These are phyloP conservation scores for Papilio aristodemus DNA, from an alignment of 1,140 invertebrate genomes.

Conservation along the genomic window DNA sequence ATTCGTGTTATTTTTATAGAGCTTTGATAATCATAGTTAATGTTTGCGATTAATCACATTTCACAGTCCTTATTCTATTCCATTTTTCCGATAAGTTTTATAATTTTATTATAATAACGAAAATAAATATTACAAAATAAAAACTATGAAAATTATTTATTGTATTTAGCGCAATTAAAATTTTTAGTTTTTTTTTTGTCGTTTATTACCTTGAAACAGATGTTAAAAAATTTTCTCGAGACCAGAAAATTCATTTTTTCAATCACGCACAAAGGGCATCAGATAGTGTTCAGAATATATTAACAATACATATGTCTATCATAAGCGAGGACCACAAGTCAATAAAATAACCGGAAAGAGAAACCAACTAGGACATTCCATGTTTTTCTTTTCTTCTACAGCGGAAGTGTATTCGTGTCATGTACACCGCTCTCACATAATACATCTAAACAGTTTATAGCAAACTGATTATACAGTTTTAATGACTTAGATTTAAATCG, in stretches of 20 bases:
- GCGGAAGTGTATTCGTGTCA: not conserved
- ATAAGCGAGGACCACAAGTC: not conserved
- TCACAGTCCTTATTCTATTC: too few relatives aligned
- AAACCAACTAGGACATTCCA: conserved; percentile 15
- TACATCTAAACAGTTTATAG: not conserved
- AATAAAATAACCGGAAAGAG: conserved; percentile 5
- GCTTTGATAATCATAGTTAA: too few relatives aligned
- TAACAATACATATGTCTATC: not conserved
- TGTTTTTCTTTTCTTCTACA: conserved; percentile 5
- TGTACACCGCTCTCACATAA: conserved; percentile 1
- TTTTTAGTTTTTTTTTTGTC: too few relatives aligned
- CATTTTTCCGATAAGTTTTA: too few relatives aligned
- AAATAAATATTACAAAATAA: too few relatives aligned
- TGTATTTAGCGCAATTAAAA: not conserved
- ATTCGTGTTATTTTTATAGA: too few relatives aligned
- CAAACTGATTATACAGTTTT: conserved; percentile 28
- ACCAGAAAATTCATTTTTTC: too few relatives aligned
- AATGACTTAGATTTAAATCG: conserved; percentile 26
- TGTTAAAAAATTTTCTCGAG: too few relatives aligned
- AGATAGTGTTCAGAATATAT: not conserved
- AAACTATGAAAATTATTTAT: not conserved
- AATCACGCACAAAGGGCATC: not conserved
- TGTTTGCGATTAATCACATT: too few relatives aligned
- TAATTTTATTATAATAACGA: too few relatives aligned
- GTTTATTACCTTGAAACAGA: too few relatives aligned